phyloP scores from a whole-genome alignment of 2,113 vertebrate species.

The Bujurquina vittata region DNA sequence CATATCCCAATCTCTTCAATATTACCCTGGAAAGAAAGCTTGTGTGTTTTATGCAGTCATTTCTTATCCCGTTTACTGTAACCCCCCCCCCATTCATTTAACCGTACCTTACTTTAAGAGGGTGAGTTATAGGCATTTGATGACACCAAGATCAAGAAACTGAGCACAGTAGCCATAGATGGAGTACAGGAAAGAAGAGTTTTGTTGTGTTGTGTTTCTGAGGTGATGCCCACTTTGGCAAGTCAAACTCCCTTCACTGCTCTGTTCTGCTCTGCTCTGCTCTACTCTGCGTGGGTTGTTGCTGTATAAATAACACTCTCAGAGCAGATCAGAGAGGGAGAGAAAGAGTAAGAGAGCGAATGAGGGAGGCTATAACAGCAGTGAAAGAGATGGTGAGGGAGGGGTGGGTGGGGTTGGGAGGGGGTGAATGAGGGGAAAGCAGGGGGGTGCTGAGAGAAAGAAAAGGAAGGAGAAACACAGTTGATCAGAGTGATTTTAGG shows the following conservation, averaged over 20 bases:
- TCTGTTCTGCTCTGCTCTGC: slow-evolving; percentile 65
- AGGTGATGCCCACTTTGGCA: slow-evolving; percentile 77
- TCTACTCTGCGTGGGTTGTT: slow-evolving; percentile 74
- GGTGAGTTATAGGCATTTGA: slow-evolving; percentile 15
- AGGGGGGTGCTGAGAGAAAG: neutral
- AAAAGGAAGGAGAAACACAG: slow-evolving; percentile 39
- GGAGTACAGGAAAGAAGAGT: slow-evolving; percentile 48
- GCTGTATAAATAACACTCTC: slow-evolving; percentile 81
- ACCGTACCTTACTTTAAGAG: slow-evolving; percentile 12
- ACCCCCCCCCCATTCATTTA: neutral
- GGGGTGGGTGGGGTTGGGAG: slow-evolving; percentile 15
- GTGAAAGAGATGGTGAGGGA: slow-evolving; percentile 34
- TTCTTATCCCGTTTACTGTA: neutral
- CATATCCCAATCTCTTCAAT: neutral
- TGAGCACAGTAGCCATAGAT: slow-evolving; percentile 29
- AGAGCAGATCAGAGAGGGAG: slow-evolving; percentile 70
- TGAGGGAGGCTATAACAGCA: slow-evolving; percentile 37
- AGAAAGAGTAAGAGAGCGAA: slow-evolving; percentile 37
- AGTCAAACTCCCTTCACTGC: slow-evolving; percentile 72
- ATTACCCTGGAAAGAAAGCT: neutral
- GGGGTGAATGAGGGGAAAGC: slow-evolving; percentile 3
- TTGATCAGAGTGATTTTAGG: slow-evolving; percentile 64
- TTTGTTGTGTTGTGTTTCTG: slow-evolving; percentile 66
- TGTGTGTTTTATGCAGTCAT: slow-evolving; percentile 3
- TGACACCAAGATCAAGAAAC: slow-evolving; percentile 42